Percentiles rank a stretch among this genome's conserved stretches.
phyloP scores from a whole-genome alignment of 1,140 invertebrate species.

The Forficula auricularia region DNA sequence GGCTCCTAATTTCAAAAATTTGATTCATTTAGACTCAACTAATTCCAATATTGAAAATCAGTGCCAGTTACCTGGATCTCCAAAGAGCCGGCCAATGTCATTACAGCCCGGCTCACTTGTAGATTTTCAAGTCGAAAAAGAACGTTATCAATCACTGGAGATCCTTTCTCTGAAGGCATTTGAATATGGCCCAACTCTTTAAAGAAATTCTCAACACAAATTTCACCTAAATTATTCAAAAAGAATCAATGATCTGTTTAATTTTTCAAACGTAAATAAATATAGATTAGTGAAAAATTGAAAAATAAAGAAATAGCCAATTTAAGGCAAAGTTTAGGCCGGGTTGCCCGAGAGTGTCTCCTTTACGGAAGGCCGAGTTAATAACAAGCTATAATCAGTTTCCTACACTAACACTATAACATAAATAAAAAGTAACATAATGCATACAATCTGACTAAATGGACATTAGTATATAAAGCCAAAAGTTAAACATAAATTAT shows the following conservation, averaged over 20 bases:
- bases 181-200: conserved; percentile 32
- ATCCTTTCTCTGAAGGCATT: conserved; percentile 19
- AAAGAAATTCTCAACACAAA: conserved; percentile 65
- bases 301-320: no score
- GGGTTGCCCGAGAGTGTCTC: no score
- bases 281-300: background rate
- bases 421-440: no score
- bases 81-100: conserved; percentile 46
- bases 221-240: conserved; percentile 38
- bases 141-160: conserved; percentile 46
- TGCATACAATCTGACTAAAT: no score
- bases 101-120: conserved; percentile 49
- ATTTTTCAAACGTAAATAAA: conserved; percentile 1
- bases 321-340: no score
- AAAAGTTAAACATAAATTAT: no score
- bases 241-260: background rate
- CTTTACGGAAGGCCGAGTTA: no score
- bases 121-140: conserved; percentile 46
- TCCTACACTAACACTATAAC: no score
- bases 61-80: conserved; percentile 46
- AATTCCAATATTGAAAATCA: no score
- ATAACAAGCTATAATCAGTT: no score
- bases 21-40: no score
- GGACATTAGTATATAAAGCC: no score
- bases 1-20: conserved; percentile 51